These are phyloP conservation scores for Agriotes lineatus DNA, from an alignment of 2,888 invertebrate genomes.

Conservation along the genomic window DNA sequence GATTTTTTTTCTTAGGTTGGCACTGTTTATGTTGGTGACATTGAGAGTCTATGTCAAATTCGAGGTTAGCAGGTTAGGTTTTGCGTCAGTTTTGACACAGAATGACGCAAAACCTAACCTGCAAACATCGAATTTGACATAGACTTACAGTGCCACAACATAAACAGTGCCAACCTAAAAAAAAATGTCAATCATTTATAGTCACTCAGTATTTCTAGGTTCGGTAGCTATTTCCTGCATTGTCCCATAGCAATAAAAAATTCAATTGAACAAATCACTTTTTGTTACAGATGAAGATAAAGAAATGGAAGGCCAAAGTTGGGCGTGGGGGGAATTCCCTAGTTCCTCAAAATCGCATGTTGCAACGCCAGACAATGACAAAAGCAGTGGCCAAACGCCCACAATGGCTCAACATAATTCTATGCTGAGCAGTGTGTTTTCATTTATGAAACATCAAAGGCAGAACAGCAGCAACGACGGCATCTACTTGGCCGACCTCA, in stretches of 20 bases:
- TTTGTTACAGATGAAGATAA: slow-evolving; percentile 52
- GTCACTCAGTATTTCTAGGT: too few relatives aligned
- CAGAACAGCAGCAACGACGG: slow-evolving; percentile 74
- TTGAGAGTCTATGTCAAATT: too few relatives aligned
- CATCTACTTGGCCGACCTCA: slow-evolving; percentile 92
- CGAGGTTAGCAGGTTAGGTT: too few relatives aligned
- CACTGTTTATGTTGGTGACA: too few relatives aligned
- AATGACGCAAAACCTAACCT: too few relatives aligned
- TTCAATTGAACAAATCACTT: neutral
- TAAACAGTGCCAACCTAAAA: too few relatives aligned
- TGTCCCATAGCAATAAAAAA: slow-evolving; percentile 30
- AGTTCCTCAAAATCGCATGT: slow-evolving; percentile 63
- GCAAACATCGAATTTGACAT: too few relatives aligned
- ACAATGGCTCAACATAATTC: slow-evolving; percentile 69
- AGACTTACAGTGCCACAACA: too few relatives aligned
- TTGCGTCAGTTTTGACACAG: too few relatives aligned
- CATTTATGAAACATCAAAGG: slow-evolving; percentile 87
- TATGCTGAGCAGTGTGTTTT: slow-evolving; percentile 92
- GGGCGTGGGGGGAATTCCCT: slow-evolving; percentile 94
- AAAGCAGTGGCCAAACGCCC: slow-evolving; percentile 48
- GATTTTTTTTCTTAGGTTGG: too few relatives aligned
- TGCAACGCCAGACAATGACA: slow-evolving; percentile 55
- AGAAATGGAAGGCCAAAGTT: slow-evolving; percentile 72
- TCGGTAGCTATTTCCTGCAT: too few relatives aligned
- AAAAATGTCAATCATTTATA: too few relatives aligned